Conservation (phyloP, 2,888 invertebrate species). For the Aspidiotus rigidus region DNA sequence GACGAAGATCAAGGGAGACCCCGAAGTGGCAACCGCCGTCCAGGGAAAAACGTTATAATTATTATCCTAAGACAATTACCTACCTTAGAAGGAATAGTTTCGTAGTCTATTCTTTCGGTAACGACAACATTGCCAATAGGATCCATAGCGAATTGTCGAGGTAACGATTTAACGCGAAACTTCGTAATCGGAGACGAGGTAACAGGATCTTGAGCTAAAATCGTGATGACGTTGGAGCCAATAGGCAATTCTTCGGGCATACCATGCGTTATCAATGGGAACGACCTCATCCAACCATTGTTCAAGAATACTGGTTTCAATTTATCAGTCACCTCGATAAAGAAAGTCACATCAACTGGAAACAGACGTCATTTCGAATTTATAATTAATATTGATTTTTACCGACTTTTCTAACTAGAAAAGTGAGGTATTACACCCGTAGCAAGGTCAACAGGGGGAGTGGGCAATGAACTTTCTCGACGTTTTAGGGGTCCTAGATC, state of each 20-base stretch:
- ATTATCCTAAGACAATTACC: constrained; percentile 37
- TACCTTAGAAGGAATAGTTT: constrained; percentile 55
- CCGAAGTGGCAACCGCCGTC: too few relatives aligned
- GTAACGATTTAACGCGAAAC: constrained; percentile 38
- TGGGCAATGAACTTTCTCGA: too few relatives aligned
- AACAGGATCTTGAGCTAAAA: constrained; percentile 55
- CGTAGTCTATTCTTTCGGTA: constrained; percentile 67
- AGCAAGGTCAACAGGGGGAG: too few relatives aligned
- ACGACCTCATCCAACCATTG: constrained; percentile 61
- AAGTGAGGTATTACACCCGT: too few relatives aligned
- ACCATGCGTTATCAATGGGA: constrained; percentile 56
- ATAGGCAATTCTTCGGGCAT: constrained; percentile 69
- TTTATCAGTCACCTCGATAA: constrained; percentile 66
- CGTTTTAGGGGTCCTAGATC: too few relatives aligned
- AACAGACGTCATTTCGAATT: constrained; percentile 4
- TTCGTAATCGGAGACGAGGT: constrained; percentile 37
- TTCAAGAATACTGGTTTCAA: constrained; percentile 66
- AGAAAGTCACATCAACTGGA: constrained; percentile 61
- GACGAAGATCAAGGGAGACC: not conserved
- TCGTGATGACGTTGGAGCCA: constrained; percentile 58
- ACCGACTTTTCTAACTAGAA: too few relatives aligned
- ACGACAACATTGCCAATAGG: constrained; percentile 58
- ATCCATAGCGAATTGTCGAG: constrained; percentile 37
- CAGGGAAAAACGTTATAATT: constrained; percentile 46
- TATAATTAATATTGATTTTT: too few relatives aligned